Percentiles rank a stretch among this genome's conserved stretches.
phyloP scores from a whole-genome alignment of 2,113 vertebrate genomes.

The Crocuta crocuta region DNA sequence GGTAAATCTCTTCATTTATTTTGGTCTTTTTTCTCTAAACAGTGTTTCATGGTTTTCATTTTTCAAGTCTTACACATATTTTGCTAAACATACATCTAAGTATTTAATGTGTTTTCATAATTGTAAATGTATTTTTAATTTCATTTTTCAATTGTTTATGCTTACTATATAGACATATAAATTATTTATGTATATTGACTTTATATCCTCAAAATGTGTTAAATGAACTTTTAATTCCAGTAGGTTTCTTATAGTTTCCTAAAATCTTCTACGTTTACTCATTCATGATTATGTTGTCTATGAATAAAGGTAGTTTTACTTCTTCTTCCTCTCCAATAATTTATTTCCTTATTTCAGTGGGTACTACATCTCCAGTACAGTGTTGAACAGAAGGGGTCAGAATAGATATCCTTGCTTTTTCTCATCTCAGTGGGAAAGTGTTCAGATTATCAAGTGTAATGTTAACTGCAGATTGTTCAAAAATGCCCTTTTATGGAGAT shows the following conservation, averaged over 20 bases:
- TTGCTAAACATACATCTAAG: neutral
- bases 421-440: neutral
- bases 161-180: neutral
- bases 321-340: neutral
- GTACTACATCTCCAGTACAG: neutral
- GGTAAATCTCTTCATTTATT: neutral
- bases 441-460: neutral
- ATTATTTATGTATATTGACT: neutral
- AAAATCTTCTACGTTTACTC: neutral
- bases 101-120: slow-evolving; percentile 35
- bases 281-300: neutral
- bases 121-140: neutral
- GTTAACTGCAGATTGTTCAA: neutral
- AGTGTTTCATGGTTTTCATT: neutral
- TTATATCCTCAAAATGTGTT: neutral
- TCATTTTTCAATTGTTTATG: slow-evolving; percentile 29
- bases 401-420: neutral
- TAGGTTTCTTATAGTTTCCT: neutral
- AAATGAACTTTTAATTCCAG: neutral
- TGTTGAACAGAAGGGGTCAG: neutral
- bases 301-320: neutral
- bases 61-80: neutral
- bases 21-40: neutral
- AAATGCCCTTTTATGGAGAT: neutral
- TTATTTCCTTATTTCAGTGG: neutral